Evolutionary conservation across 2,113 vertebrate genomes (phyloP).

Genomic region (human (Homo sapiens)): GRCh38 chr1:149929501-149930000

Average conservation of each 20-base stretch:
- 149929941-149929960: background rate
- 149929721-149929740: slow-evolving; percentile 79
- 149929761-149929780: slow-evolving; percentile 86
- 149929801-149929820: slow-evolving; percentile 84
- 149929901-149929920: slow-evolving; percentile 56
- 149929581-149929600: background rate
- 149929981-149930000: slow-evolving; percentile 86
- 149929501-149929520: background rate
- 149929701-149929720: slow-evolving; percentile 78
- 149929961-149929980: slow-evolving; percentile 60
- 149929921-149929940: slow-evolving; percentile 36
- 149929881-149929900: slow-evolving; percentile 74
- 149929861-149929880: slow-evolving; percentile 89
- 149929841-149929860: slow-evolving; percentile 86
- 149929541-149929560: background rate
- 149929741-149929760: slow-evolving; percentile 85
- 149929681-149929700: slow-evolving; percentile 88
- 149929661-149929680: slow-evolving; percentile 90
- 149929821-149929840: slow-evolving; percentile 90
- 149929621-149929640: slow-evolving; percentile 92
- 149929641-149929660: slow-evolving; percentile 94
- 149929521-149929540: background rate
- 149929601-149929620: background rate
- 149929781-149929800: slow-evolving; percentile 79
- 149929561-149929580: background rate